Percentiles rank a stretch among this genome's conserved stretches.
These are phyloP conservation scores for Oedothorax gibbosus DNA, from an alignment of 1,140 invertebrate genomes.

Conservation along the genomic window DNA sequence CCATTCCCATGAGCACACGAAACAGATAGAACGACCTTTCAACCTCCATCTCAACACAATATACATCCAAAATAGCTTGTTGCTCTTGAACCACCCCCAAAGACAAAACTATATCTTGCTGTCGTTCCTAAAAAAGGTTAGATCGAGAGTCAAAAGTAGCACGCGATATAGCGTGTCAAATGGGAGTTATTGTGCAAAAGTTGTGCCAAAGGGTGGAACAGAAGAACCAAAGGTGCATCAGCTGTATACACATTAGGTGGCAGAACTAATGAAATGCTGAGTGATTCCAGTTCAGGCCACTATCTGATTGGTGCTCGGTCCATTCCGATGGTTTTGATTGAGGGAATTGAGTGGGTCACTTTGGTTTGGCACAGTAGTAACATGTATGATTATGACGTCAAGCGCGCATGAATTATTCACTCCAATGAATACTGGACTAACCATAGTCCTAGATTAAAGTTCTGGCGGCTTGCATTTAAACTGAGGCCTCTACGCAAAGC, in stretches of 20 bases:
- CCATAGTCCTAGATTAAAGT: too few relatives aligned
- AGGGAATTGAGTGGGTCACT: background rate
- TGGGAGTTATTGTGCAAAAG: slow-evolving; percentile 15
- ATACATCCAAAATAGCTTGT: slow-evolving; percentile 3
- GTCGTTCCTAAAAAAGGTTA: too few relatives aligned
- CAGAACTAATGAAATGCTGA: slow-evolving; percentile 54
- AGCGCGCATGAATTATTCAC: too few relatives aligned
- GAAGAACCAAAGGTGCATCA: background rate
- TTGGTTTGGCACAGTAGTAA: background rate
- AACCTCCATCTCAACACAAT: too few relatives aligned
- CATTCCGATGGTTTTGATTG: slow-evolving; percentile 30
- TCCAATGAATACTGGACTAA: too few relatives aligned
- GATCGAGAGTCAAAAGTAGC: background rate
- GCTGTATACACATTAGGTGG: slow-evolving; percentile 14
- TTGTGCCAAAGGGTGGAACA: background rate
- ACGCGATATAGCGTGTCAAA: slow-evolving; percentile 49
- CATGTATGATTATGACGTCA: too few relatives aligned
- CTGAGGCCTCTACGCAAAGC: too few relatives aligned
- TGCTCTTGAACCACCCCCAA: slow-evolving; percentile 4
- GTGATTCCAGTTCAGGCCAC: slow-evolving; percentile 18
- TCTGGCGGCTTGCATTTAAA: too few relatives aligned
- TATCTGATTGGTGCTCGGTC: slow-evolving; percentile 38
- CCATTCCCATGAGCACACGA: too few relatives aligned
- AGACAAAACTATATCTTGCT: slow-evolving; percentile 5
- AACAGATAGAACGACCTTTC: too few relatives aligned